Evolutionary conservation across 2,113 vertebrate genomes (phyloP).

Genomic region (Nerophis ophidion): DNA sequence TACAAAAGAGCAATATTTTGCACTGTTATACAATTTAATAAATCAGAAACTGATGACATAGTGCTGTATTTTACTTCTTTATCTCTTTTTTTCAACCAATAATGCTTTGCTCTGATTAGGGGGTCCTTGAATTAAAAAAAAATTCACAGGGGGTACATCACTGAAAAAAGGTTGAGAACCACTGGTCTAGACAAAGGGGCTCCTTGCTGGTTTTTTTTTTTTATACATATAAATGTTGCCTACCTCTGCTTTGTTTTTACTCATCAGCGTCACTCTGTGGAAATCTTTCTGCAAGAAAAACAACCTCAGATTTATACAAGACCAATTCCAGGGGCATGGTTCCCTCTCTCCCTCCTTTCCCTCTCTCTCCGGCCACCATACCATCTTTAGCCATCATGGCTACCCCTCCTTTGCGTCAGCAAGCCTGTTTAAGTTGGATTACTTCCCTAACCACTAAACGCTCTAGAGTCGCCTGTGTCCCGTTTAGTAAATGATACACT

Average conservation of each 20-base stretch:
- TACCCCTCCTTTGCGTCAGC: slow-evolving; percentile 49
- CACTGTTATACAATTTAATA: too few species aligned
- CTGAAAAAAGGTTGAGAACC: too few species aligned
- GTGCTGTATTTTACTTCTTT: too few species aligned
- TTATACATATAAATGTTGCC: slow-evolving; percentile 4
- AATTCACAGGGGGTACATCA: too few species aligned
- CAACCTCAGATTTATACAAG: slow-evolving; percentile 45
- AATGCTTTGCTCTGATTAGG: too few species aligned
- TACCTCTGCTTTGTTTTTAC: slow-evolving; percentile 48
- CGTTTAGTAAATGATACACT: slow-evolving; percentile 24
- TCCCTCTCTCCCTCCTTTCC: slow-evolving; percentile 21
- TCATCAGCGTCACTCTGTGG: slow-evolving; percentile 49
- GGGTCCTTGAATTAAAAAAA: too few species aligned
- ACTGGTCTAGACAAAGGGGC: slow-evolving; percentile 37
- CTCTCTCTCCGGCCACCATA: slow-evolving; percentile 45
- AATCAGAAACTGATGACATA: too few species aligned
- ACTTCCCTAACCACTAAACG: slow-evolving; percentile 47
- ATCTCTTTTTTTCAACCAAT: too few species aligned
- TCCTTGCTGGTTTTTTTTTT: slow-evolving; percentile 28
- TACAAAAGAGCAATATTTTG: too few species aligned
- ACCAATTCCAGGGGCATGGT: slow-evolving; percentile 44
- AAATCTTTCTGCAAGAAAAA: slow-evolving; percentile 61
- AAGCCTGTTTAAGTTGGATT: slow-evolving; percentile 66
- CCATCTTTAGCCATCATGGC: slow-evolving; percentile 63
- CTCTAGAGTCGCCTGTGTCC: slow-evolving; percentile 18